Percentiles rank a stretch among this genome's conserved stretches.
Evolutionary conservation across 2,888 invertebrate species (phyloP).

Genomic region (Euzophera pinguis): DNA sequence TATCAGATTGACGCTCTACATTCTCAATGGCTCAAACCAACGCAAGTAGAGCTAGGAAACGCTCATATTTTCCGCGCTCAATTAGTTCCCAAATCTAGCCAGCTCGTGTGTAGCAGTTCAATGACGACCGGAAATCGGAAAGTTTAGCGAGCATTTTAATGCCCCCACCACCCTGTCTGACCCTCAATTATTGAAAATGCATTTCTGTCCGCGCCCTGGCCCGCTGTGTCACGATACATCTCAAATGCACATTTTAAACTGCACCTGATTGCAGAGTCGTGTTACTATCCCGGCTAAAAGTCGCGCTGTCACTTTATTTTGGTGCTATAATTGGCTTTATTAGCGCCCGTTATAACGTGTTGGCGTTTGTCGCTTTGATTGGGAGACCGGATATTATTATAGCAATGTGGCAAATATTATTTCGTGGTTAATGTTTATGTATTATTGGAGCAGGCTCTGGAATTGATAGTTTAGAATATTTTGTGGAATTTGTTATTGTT

Average conservation of each 20-base stretch:
- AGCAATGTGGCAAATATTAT: background rate
- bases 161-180: conserved; percentile 72
- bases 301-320: conserved; percentile 65
- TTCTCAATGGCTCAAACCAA: background rate
- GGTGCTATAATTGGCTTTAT: conserved; percentile 47
- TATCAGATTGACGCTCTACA: too few relatives aligned
- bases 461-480: too few relatives aligned
- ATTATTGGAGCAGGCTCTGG: too few relatives aligned
- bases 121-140: conserved; percentile 65
- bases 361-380: background rate
- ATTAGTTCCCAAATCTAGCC: conserved; percentile 36
- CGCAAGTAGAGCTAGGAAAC: background rate
- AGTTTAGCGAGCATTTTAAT: conserved; percentile 72
- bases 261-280: conserved; percentile 75
- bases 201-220: conserved; percentile 71
- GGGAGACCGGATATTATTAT: background rate
- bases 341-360: conserved; percentile 36
- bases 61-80: conserved; percentile 18
- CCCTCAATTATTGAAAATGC: conserved; percentile 80
- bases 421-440: too few relatives aligned
- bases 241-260: conserved; percentile 80
- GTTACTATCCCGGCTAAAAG: conserved; percentile 70
- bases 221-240: conserved; percentile 56
- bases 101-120: conserved; percentile 30
- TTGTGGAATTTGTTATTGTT: too few relatives aligned